Evolutionary conservation across 2,113 vertebrate genomes (phyloP), one percentile per base, ranked within the genome.

Genomic region (Phyllostomus discolor): DNA sequence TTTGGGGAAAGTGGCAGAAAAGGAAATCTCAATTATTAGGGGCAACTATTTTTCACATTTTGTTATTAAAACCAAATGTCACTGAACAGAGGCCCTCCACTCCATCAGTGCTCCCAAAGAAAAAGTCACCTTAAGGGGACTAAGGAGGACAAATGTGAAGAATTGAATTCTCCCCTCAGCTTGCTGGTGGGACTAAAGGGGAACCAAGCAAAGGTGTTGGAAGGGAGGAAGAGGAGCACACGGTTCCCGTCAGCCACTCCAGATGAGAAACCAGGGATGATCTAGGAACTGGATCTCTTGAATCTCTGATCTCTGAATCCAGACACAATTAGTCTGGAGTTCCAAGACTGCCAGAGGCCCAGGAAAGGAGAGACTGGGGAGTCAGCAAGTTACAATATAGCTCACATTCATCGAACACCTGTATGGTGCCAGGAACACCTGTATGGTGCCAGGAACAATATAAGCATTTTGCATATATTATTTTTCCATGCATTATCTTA

Each of bases 401-500:
- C 41, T 95, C 75, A 75, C 35, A 57, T 52, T 95, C 54, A 70
- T 1, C n/a, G 43, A 82, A 64, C 22, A 81, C 22, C n/a, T 78
- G 17, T 7, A 48, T 19, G 31, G 17, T 52, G 46, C 81, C 93
- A 91, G 81, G 57, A 82, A 64, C 22, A 81, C 22, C n/a, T 78
- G 17, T 7, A 48, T 19, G 43, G 43, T 43, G 43, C 43, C 43
- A 43, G 43, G 43, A 43, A 43, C 43, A 43, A 43, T 9, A 43
- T 43, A 79, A 72, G 31, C 43, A 50, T 62, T 90, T 95, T 90
- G 81, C 64, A 84, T 95, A 46, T n/a, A n/a, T 90, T 86, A 78
- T 80, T 69, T 96, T 95, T 80, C 72, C 64, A 52, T 72, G 41
- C 16, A 67, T 91, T 90, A 85, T 90, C 50, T 94, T 59, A 76